Base-by-base conservation (phyloP, 2,113 vertebrate species). In the Tretioscincus oriximinensis region DNA sequence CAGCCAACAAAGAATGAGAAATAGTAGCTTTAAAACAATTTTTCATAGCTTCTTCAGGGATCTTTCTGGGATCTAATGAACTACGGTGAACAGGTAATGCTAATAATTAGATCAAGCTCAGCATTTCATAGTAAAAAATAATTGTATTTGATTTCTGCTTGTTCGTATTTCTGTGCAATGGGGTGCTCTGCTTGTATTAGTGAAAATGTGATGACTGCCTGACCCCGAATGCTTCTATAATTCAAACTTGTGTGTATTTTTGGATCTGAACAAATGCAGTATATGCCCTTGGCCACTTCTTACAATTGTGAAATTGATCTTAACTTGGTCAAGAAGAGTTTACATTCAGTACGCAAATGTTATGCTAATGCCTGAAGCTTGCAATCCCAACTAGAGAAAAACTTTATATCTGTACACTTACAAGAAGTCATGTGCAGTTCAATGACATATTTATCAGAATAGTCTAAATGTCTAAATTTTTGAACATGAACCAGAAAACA, bases 11-110 rank as follows among this genome's bases (percentile, higher is more conserved):
- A 95, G 94, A 95, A 94, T 92, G 83, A 89, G 83, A 94, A 94
- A 95, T 89, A 92, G 92, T 91, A 82, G 86, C 94, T 91, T 95
- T 95, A 95, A 96, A 95, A 95, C 94, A 95, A 95, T 94, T 95
- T 58, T 95, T 93, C 67, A 81, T 90, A 81, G 76, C 84, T 92
- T 66, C 65, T 66, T 66, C 28, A n/a, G 65, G 65, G 93, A 94
- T 79, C 95, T 77, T 95, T 91, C 90, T 84, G 90, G 89, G 84
- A 75, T 93, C 95, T 96, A 95, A 95, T 94, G 94, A 96, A 94
- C 85, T 90, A 90, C 84, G 86, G 84, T 87, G 89, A 94, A 93
- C 90, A 81, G 89, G 82, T 81, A 41, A 88, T 93, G 93, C 83
- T 77, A 58, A 90, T 93, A 94, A 95, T 93, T 93, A 94, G 91